A percentile compares a stretch with the other conserved stretches of the same genome.
phyloP scores from a whole-genome alignment of 2,113 vertebrate species.

The Apeltes quadracus region DNA sequence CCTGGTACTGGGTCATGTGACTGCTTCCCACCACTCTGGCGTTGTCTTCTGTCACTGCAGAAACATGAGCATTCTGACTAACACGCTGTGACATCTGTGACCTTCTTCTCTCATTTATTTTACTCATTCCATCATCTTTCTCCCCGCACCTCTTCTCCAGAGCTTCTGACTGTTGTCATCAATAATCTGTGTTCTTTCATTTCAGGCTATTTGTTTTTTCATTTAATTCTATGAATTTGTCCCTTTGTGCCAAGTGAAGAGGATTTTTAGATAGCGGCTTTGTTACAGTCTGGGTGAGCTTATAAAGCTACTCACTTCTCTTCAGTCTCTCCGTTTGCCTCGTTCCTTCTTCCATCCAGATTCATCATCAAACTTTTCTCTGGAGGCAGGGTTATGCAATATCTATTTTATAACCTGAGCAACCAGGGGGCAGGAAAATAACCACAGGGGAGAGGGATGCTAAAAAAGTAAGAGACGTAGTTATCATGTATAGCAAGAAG shows the following conservation, averaged over 20 bases:
- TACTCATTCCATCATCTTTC: constrained; percentile 44
- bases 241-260: not conserved
- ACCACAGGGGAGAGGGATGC: constrained; percentile 48
- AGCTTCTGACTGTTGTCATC: constrained; percentile 7
- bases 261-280: not conserved
- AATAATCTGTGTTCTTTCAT: constrained; percentile 7
- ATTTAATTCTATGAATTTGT: constrained; percentile 11
- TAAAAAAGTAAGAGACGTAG: constrained; percentile 20
- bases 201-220: constrained; percentile 11
- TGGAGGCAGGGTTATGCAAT: constrained; percentile 63
- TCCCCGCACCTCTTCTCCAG: not conserved
- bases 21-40: constrained; percentile 53
- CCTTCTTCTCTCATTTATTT: constrained; percentile 43
- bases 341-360: constrained; percentile 20
- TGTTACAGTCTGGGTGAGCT: not conserved
- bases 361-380: constrained; percentile 57
- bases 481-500: constrained; percentile 15
- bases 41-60: constrained; percentile 58
- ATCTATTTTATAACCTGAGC: constrained; percentile 61
- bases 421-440: constrained; percentile 39
- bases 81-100: constrained; percentile 64
- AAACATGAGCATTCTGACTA: constrained; percentile 59
- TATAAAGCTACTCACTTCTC: constrained; percentile 14
- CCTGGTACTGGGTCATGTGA: constrained; percentile 61
- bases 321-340: constrained; percentile 10